Conservation (phyloP, 2,888 invertebrate species). For the Tanypteryx hageni region DNA sequence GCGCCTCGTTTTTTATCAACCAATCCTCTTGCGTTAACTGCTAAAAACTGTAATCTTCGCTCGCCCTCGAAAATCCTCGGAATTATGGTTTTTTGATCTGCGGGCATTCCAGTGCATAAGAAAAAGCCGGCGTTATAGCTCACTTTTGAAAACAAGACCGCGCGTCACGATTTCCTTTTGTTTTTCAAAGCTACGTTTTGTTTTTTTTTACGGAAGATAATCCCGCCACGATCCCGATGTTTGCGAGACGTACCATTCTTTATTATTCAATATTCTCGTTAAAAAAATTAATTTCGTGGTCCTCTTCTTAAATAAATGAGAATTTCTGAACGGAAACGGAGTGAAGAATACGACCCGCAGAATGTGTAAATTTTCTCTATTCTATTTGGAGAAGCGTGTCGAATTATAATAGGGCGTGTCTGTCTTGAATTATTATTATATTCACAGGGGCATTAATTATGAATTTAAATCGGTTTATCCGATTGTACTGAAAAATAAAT, state of each 20-base stretch:
- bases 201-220: neutral
- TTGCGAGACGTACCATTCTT: neutral
- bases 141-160: neutral
- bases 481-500: neutral
- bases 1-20: neutral
- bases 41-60: neutral
- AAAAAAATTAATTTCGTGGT: no score
- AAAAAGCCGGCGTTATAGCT: neutral
- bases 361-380: neutral
- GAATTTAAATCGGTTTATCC: neutral
- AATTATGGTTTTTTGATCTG: neutral
- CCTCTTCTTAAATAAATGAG: neutral
- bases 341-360: neutral
- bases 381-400: neutral
- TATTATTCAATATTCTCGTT: neutral
- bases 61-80: neutral
- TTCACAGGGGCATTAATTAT: neutral
- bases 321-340: neutral
- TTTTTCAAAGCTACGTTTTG: neutral
- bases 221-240: neutral
- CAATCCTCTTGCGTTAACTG: neutral
- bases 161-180: neutral
- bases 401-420: no score
- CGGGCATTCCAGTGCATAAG: neutral
- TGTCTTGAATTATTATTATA: neutral